Conservation (phyloP, 2,797 vertebrate genomes). For the Poecilia wingei region DNA sequence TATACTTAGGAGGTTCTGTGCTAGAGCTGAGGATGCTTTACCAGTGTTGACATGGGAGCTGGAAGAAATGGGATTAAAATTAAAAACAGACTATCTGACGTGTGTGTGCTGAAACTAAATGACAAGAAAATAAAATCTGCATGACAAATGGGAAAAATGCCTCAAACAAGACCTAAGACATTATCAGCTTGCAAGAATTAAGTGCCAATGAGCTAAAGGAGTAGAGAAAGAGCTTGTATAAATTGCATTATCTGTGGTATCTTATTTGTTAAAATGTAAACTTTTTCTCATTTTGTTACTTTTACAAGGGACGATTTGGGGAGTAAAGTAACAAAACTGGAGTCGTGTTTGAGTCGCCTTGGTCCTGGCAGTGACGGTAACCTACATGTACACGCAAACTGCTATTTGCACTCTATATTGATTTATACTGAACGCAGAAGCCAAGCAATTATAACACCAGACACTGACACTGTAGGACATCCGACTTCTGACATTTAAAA, state of each 20-base stretch:
- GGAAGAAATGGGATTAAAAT: background rate
- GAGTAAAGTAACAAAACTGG: background rate
- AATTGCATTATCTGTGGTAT: background rate
- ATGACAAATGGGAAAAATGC: background rate
- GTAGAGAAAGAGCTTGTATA: background rate
- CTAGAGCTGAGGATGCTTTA: background rate
- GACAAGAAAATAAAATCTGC: background rate
- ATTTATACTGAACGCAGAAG: background rate
- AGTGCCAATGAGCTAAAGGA: background rate
- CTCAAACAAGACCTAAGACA: background rate
- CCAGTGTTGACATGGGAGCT: background rate
- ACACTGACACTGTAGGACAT: background rate
- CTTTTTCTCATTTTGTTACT: background rate
- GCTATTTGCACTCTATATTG: constrained; percentile 3
- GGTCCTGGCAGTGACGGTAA: background rate
- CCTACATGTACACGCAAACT: background rate
- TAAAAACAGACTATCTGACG: background rate
- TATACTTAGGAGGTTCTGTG: background rate
- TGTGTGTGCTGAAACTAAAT: background rate
- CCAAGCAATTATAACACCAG: constrained; percentile 4
- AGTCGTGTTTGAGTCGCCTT: background rate
- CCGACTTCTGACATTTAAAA: constrained; percentile 12
- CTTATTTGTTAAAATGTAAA: background rate
- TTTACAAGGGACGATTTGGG: background rate
- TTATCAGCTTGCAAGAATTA: background rate